These are phyloP conservation scores for Triops cancriformis DNA, from an alignment of 1,140 invertebrate species.

Conservation along the genomic window DNA sequence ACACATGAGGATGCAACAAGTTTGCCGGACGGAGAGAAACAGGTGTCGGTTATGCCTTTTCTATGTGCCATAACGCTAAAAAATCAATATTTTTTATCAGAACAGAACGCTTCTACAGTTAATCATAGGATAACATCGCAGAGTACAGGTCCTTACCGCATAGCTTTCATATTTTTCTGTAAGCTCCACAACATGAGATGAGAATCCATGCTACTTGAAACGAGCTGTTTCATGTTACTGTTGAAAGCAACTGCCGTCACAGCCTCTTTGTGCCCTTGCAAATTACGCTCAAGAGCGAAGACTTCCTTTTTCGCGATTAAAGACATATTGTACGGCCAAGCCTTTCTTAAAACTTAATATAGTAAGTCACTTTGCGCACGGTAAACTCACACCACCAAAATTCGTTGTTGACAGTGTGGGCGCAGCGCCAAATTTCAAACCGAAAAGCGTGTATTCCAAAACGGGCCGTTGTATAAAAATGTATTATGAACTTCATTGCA, in stretches of 20 bases:
- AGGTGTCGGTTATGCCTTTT: constrained; percentile 49
- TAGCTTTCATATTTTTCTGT: constrained; percentile 44
- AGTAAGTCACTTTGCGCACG: not conserved
- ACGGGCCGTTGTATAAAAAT: not conserved
- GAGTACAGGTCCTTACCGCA: constrained; percentile 36
- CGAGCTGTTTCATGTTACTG: constrained; percentile 62
- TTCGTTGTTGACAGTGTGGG: not conserved
- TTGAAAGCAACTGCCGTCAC: constrained; percentile 68
- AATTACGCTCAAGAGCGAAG: constrained; percentile 55
- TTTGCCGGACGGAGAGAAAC: constrained; percentile 69
- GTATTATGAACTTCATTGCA: too few relatives aligned
- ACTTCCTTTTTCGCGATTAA: not conserved
- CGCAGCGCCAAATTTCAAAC: not conserved
- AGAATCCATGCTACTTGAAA: constrained; percentile 65
- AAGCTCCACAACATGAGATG: constrained; percentile 75
- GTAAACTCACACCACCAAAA: not conserved
- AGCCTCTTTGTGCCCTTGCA: constrained; percentile 63
- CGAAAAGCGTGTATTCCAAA: not conserved
- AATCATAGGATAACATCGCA: not conserved
- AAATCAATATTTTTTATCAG: not conserved
- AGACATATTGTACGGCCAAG: too few relatives aligned
- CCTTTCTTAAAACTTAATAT: not conserved
- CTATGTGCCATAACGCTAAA: constrained; percentile 37
- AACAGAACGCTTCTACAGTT: not conserved
- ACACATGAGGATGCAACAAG: constrained; percentile 71